These are phyloP conservation scores for Microcebus ravelobensis DNA, from an alignment of 2,113 vertebrate genomes.

Conservation along the genomic window DNA sequence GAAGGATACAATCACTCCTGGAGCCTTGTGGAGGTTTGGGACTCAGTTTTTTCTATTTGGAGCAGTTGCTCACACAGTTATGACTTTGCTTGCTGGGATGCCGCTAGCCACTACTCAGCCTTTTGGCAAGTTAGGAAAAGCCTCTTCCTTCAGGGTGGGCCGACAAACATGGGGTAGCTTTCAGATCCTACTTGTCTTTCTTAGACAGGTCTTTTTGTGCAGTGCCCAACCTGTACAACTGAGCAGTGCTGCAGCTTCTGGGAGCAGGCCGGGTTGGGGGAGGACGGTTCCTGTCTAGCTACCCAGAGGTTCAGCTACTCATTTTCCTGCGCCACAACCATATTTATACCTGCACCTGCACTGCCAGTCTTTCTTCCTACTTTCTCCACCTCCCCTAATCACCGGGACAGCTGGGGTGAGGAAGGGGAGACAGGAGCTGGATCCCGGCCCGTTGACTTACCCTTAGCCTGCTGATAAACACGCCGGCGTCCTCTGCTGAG, in stretches of 20 bases:
- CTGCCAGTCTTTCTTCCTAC: not conserved
- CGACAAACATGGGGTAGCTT: not conserved
- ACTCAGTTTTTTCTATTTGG: not conserved
- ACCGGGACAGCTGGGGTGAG: not conserved
- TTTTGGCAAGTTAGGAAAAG: not conserved
- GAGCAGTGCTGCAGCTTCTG: not conserved
- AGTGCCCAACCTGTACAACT: not conserved
- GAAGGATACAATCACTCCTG: not conserved
- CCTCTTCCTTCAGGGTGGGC: not conserved
- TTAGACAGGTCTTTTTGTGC: not conserved
- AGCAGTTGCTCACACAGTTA: too few species aligned
- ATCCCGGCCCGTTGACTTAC: conserved; percentile 75
- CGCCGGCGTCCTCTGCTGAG: conserved; percentile 91
- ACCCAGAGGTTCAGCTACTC: not conserved
- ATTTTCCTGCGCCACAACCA: not conserved
- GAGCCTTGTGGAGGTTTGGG: not conserved
- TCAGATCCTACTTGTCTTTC: not conserved
- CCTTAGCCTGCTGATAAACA: conserved; percentile 96
- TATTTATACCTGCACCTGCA: not conserved
- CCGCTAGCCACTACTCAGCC: too few species aligned
- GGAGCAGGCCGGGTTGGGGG: not conserved
- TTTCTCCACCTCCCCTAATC: not conserved
- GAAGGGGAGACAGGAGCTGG: not conserved
- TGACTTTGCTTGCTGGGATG: not conserved
- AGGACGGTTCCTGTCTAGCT: not conserved